Percentiles rank a stretch among this genome's conserved stretches.
phyloP scores from a whole-genome alignment of 2,797 vertebrate species.

The Crax fasciolata region DNA sequence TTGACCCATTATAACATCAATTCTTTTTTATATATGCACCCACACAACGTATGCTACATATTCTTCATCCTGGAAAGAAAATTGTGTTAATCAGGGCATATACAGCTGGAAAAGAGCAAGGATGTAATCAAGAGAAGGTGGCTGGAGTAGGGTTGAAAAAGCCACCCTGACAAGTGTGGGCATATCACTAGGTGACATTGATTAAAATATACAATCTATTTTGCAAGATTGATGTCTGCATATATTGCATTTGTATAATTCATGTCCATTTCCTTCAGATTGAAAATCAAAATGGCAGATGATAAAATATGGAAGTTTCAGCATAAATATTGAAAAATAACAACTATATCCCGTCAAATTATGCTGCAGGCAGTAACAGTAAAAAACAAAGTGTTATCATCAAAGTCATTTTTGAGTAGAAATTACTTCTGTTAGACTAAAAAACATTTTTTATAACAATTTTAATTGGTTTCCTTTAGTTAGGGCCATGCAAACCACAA shows the following conservation, averaged over 20 bases:
- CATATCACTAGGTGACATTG: background rate
- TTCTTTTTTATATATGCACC: background rate
- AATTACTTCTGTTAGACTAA: background rate
- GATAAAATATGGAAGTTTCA: conserved; percentile 9
- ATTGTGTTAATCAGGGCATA: background rate
- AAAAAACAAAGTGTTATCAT: background rate
- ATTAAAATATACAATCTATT: conserved; percentile 35
- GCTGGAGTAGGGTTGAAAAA: background rate
- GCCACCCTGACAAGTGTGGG: background rate
- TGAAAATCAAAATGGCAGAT: conserved; percentile 17
- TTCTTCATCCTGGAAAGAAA: background rate
- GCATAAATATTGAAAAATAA: conserved; percentile 3
- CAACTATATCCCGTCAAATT: background rate
- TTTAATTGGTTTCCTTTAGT: background rate
- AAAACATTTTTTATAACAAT: background rate
- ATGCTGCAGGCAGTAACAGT: background rate
- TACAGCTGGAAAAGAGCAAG: background rate
- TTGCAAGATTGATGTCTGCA: background rate
- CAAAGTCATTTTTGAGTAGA: background rate
- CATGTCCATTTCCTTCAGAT: background rate
- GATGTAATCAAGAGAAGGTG: background rate
- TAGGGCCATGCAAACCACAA: background rate
- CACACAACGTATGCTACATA: background rate
- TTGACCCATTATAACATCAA: background rate
- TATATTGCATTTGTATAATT: conserved; percentile 45